Evolutionary conservation across 2,797 vertebrate species (phyloP), one percentile per base, ranked within the genome.

Genomic region (Oryzias sinensis): DNA sequence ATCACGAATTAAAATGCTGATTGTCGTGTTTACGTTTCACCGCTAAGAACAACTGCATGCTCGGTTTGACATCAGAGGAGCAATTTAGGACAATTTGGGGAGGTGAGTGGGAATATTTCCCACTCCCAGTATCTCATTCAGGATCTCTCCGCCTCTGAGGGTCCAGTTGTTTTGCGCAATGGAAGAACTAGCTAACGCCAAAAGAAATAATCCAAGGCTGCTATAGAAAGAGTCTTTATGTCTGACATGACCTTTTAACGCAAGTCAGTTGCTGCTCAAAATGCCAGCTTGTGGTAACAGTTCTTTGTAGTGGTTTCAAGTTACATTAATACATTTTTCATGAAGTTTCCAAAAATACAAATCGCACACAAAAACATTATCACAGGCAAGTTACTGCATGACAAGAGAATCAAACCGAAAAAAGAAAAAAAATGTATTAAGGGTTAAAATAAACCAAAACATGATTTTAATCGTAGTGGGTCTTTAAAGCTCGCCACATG

Each of bases 1-100:
- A 85, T 79, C 76, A 45, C 72, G 61, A 81, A 85, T 84, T 87
- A 82, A 83, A 87, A 85, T 76, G 77, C 74, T 83, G 86, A 88
- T 86, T 84, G 77, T 69, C 47, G 74, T 83, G 73, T 84, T 82
- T 88, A 79, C 76, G 63, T 84, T 82, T 74, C 24, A 77, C 78
- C 59, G 75, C 80, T 68, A 70, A 81, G 62, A 85, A 85, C 76
- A 83, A 85, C 74, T n/a, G 61, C 72, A 62, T 14, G 76, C 73
- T 82, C 55, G 59, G 80, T 73, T 82, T 57, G 78, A 62, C 77
- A 76, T 70, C 48, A 42, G 53, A 81, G 72, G 72, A 68, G 60
- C 43, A 59, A 73, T 80, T 72, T 72, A 56, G 43, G 65, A 49
- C 70, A 56, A 76, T 84, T 72, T 83, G 68, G 48, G 0, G 70